Evolutionary conservation across 2,113 vertebrate genomes (phyloP).

Genomic region (Manacus vitellinus): DNA sequence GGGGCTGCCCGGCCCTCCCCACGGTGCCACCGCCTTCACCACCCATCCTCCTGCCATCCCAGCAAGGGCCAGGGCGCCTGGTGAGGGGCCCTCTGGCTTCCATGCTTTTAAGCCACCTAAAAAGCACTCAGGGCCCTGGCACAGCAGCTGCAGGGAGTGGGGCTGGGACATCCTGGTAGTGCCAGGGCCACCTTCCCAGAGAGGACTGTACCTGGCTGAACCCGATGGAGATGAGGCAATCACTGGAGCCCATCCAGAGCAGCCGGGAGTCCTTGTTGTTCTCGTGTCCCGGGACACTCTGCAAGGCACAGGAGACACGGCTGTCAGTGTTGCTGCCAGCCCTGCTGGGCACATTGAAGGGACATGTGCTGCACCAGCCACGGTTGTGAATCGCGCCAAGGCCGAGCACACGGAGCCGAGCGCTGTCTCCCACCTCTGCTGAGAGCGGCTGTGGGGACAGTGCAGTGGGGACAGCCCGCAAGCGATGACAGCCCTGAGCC

Average conservation of each 20-base stretch:
- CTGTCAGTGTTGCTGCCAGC: neutral
- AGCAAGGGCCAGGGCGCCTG: neutral
- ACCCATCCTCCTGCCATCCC: neutral
- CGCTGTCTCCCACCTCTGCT: fast-evolving
- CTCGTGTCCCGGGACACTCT: conserved; percentile 83
- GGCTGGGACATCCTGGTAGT: neutral
- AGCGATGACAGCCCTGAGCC: neutral
- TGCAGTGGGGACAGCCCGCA: neutral
- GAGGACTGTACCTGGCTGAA: conserved; percentile 85
- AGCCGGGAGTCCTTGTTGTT: conserved; percentile 87
- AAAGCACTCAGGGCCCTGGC: neutral
- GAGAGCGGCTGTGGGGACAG: neutral
- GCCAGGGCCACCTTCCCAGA: neutral
- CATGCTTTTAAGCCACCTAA: neutral
- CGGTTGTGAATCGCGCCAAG: neutral
- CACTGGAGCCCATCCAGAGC: conserved; percentile 82
- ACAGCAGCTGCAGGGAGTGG: neutral
- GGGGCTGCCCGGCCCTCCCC: fast-evolving
- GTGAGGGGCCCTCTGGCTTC: neutral
- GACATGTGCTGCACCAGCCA: fast-evolving
- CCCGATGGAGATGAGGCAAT: conserved; percentile 84
- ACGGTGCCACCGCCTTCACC: fast-evolving
- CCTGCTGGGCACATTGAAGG: fast-evolving
- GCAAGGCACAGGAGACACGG: neutral
- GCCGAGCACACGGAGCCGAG: fast-evolving